A percentile compares a stretch with the other conserved stretches of the same genome.
phyloP scores from a whole-genome alignment of 2,797 vertebrate genomes.

The Rhabdomys pumilio region DNA sequence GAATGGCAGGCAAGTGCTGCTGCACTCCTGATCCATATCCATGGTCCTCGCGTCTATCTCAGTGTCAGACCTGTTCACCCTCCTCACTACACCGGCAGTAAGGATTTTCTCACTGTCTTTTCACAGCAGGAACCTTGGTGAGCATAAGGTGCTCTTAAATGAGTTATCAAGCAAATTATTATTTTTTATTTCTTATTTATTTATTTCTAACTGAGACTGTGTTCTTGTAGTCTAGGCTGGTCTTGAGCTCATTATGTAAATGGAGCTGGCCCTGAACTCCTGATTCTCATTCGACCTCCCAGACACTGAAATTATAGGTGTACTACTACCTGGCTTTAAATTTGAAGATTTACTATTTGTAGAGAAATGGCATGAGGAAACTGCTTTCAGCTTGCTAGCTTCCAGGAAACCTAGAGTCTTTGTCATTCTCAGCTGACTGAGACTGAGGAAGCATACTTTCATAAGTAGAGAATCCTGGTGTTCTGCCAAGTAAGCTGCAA shows the following conservation, averaged over 20 bases:
- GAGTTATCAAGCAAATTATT: background rate
- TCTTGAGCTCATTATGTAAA: background rate
- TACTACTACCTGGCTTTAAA: background rate
- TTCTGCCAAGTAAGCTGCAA: too few species aligned
- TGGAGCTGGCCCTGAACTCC: background rate
- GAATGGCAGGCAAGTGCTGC: too few species aligned
- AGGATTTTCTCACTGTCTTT: slow-evolving; percentile 42
- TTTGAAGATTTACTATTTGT: slow-evolving; percentile 37
- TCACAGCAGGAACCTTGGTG: background rate
- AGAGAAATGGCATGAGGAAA: too few species aligned
- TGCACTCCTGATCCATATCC: too few species aligned
- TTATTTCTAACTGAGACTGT: too few species aligned
- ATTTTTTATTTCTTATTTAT: too few species aligned
- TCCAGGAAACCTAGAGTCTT: too few species aligned
- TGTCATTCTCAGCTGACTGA: too few species aligned
- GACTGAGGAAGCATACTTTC: too few species aligned
- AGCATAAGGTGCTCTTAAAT: background rate
- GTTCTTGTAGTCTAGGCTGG: background rate
- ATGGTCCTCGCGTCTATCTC: too few species aligned
- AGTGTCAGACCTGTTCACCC: slow-evolving; percentile 6
- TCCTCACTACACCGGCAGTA: background rate
- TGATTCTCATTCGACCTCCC: background rate
- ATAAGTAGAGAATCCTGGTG: too few species aligned
- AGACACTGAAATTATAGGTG: background rate
- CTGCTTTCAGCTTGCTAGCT: too few species aligned